Percentiles rank a stretch among this genome's conserved stretches.
Conservation (phyloP, 2,797 vertebrate species). For the Pempheris klunzingeri region DNA sequence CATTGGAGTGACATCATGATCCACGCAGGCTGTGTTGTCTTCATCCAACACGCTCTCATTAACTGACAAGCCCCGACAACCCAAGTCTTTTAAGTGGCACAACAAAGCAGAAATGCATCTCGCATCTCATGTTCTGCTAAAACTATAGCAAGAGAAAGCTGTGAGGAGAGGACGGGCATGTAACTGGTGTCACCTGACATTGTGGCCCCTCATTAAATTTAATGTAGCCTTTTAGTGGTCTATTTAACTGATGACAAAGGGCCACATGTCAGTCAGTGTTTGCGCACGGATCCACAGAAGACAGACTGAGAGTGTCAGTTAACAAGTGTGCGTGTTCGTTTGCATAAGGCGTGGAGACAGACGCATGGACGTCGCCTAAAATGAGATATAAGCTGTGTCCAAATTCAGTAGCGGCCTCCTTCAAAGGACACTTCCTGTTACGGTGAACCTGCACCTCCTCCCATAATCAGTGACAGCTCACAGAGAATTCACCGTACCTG, state of each 20-base stretch:
- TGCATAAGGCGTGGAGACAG: background rate
- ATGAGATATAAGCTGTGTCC: background rate
- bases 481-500: too few species aligned
- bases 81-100: background rate
- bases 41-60: conserved; percentile 22
- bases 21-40: conserved; percentile 28
- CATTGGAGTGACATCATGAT: conserved; percentile 23
- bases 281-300: conserved; percentile 52
- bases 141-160: background rate
- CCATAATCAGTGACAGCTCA: too few species aligned
- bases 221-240: conserved; percentile 67
- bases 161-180: background rate
- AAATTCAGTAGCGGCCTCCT: background rate
- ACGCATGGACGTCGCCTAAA: background rate
- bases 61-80: conserved; percentile 18
- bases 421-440: background rate
- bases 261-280: conserved; percentile 67
- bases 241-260: conserved; percentile 66
- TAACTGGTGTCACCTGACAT: conserved; percentile 52
- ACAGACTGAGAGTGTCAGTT: conserved; percentile 22
- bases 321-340: conserved; percentile 10
- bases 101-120: background rate
- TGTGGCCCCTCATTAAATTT: conserved; percentile 70
- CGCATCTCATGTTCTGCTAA: background rate
- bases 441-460: too few species aligned